Percentiles rank a stretch among this genome's conserved stretches.
Evolutionary conservation across 2,888 invertebrate species (phyloP).

Genomic region (Caenorhabditis japonica): DNA sequence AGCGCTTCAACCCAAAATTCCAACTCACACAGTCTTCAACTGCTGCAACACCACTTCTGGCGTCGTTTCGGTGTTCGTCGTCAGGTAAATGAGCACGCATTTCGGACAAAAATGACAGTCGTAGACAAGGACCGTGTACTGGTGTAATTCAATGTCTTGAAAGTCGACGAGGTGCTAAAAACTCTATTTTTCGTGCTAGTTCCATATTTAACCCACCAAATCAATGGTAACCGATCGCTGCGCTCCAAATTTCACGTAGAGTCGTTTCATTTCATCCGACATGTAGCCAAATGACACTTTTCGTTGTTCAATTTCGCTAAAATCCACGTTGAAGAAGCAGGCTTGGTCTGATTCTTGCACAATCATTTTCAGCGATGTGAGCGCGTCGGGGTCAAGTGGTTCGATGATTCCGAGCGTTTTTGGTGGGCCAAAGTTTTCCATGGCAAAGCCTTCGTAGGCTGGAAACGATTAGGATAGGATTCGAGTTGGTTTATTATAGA

Average conservation of each 20-base stretch:
- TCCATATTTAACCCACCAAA: not conserved
- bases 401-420: not conserved
- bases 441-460: conserved; percentile 28
- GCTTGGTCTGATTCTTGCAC: conserved; percentile 9
- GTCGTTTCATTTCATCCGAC: conserved; percentile 21
- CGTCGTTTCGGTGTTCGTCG: conserved; percentile 4
- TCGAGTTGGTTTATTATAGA: too few species aligned
- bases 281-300: conserved; percentile 34
- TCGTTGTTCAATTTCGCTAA: not conserved
- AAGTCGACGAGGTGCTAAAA: conserved; percentile 6
- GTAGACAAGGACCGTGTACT: conserved; percentile 4
- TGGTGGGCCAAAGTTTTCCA: conserved; percentile 15
- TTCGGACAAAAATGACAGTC: conserved; percentile 15
- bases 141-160: not conserved
- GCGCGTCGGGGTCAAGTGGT: not conserved
- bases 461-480: too few species aligned
- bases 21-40: conserved; percentile 8
- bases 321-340: conserved; percentile 7
- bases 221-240: conserved; percentile 14
- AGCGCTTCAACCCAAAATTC: too few species aligned
- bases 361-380: not conserved
- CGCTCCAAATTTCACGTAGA: conserved; percentile 12
- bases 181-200: not conserved
- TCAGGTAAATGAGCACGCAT: conserved; percentile 20
- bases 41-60: conserved; percentile 1